Percentiles rank a stretch among this genome's conserved stretches.
phyloP scores from a whole-genome alignment of 2,113 vertebrate genomes.

The Apistogramma diplotaenia region DNA sequence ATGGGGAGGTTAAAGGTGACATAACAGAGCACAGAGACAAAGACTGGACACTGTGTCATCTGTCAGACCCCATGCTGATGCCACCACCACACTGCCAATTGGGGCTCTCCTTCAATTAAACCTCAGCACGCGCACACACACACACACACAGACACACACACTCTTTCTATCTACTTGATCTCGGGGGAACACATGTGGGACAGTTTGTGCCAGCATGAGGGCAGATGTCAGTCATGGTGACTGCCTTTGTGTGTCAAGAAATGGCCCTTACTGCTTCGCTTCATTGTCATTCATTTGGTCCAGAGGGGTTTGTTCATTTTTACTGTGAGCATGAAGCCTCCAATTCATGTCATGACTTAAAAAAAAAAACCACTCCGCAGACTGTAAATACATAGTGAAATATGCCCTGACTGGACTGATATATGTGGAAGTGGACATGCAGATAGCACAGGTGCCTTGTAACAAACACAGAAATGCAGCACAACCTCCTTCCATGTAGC shows the following conservation, averaged over 20 bases:
- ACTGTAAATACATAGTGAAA: neutral
- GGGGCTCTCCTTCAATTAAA: slow-evolving; percentile 26
- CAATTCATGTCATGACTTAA: neutral
- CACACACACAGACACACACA: neutral
- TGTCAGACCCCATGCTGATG: slow-evolving; percentile 50
- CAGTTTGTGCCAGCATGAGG: slow-evolving; percentile 77
- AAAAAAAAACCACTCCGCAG: neutral
- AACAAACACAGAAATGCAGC: no score
- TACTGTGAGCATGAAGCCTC: slow-evolving; percentile 27
- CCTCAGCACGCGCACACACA: neutral
- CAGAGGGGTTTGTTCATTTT: slow-evolving; percentile 67
- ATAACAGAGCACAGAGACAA: slow-evolving; percentile 49
- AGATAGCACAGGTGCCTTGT: neutral
- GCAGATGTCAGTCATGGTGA: slow-evolving; percentile 79
- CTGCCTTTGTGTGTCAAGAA: slow-evolving; percentile 75
- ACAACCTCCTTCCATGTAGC: no score
- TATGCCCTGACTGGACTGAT: neutral
- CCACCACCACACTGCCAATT: slow-evolving; percentile 5
- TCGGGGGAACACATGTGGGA: slow-evolving; percentile 52
- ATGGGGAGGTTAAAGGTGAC: slow-evolving; percentile 57
- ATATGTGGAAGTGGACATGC: neutral
- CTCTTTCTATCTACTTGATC: slow-evolving; percentile 25
- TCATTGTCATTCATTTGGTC: slow-evolving; percentile 84
- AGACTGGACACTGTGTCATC: slow-evolving; percentile 45
- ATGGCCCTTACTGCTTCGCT: slow-evolving; percentile 74